Conservation (phyloP, 2,113 vertebrate species). For the Dicrurus megarhynchus region DNA sequence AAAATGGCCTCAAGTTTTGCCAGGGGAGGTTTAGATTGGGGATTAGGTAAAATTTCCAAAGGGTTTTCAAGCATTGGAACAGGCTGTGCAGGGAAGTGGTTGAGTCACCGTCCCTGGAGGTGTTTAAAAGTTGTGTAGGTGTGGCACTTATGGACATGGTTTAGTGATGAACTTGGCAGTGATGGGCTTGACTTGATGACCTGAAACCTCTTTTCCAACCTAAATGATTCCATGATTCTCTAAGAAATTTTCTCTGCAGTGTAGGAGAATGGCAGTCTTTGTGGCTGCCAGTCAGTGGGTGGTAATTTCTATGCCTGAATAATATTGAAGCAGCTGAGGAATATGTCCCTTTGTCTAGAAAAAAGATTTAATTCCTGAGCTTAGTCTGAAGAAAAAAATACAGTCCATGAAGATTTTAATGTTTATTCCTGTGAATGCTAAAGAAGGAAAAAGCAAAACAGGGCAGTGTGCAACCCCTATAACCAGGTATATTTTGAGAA, state of each 20-base stretch:
- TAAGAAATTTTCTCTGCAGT: neutral
- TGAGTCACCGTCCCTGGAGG: neutral
- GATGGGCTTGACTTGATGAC: neutral
- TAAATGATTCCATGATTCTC: neutral
- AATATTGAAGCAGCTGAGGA: neutral
- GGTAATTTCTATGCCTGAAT: neutral
- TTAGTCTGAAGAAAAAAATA: neutral
- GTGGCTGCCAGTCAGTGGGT: neutral
- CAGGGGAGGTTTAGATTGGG: too few relatives aligned
- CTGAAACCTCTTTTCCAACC: neutral
- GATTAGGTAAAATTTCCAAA: neutral
- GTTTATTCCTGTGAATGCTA: neutral
- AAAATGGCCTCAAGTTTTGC: neutral
- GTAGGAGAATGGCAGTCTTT: neutral
- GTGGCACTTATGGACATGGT: neutral
- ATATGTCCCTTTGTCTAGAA: neutral
- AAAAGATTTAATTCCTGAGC: neutral
- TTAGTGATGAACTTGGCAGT: neutral
- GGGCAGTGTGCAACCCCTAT: fast-evolving
- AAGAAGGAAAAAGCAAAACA: neutral
- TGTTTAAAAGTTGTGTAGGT: neutral
- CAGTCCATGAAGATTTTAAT: neutral
- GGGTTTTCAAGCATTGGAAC: neutral
- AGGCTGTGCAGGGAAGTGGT: neutral
- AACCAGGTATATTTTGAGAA: neutral